These are phyloP conservation scores for Pomatostomus ruficeps DNA, from an alignment of 2,113 vertebrate genomes.

Conservation along the genomic window DNA sequence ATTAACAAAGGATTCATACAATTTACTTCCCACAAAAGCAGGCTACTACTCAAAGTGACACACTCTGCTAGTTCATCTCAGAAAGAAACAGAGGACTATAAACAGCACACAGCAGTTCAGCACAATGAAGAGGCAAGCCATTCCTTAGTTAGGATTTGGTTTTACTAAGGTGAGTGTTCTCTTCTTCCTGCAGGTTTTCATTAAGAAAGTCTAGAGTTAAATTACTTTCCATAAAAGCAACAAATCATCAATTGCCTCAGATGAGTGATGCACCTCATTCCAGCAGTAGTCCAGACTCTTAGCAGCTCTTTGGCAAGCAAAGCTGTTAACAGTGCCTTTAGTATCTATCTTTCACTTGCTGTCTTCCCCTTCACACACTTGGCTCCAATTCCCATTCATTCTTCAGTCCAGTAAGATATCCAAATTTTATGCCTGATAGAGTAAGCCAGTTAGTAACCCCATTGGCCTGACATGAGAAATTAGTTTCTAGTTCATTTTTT, in stretches of 20 bases:
- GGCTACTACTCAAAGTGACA: not conserved
- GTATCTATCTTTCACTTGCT: not conserved
- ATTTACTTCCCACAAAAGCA: not conserved
- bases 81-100: not conserved
- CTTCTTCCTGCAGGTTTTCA: not conserved
- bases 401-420: not conserved
- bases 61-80: not conserved
- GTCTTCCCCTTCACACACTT: not conserved
- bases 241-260: not conserved
- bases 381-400: not conserved
- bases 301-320: not conserved
- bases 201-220: not conserved
- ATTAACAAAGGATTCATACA: not conserved
- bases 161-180: not conserved
- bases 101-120: not conserved
- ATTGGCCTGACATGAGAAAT: not conserved
- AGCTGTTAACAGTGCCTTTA: not conserved
- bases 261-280: not conserved
- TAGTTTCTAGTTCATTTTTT: not conserved
- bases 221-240: not conserved
- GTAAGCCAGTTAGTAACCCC: not conserved
- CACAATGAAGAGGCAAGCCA: not conserved
- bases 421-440: not conserved
- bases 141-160: not conserved
- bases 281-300: not conserved